These are phyloP conservation scores for Spisula subtruncata DNA, from an alignment of 2,888 invertebrate species.

Conservation along the genomic window DNA sequence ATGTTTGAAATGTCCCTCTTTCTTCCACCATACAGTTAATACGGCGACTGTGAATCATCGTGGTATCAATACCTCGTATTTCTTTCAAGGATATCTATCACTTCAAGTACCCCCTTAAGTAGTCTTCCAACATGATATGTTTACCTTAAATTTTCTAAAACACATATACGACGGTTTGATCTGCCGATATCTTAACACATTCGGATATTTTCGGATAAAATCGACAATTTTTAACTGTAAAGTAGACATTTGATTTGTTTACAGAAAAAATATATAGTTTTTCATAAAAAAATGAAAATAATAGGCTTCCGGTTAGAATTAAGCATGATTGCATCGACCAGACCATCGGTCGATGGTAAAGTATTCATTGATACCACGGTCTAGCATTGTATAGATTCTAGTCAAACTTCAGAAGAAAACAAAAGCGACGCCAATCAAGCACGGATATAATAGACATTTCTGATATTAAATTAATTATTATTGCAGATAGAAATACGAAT, in stretches of 20 bases:
- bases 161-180: slow-evolving; percentile 25
- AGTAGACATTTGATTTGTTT: slow-evolving; percentile 1
- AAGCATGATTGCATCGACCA: slow-evolving; percentile 59
- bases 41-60: slow-evolving; percentile 17
- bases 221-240: background rate
- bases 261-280: slow-evolving; percentile 59
- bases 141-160: slow-evolving; percentile 54
- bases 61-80: slow-evolving; percentile 19
- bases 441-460: background rate
- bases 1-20: background rate
- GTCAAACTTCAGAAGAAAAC: slow-evolving; percentile 61
- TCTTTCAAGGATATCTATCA: slow-evolving; percentile 45
- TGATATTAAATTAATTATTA: slow-evolving; percentile 26
- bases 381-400: slow-evolving; percentile 43
- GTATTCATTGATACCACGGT: slow-evolving; percentile 36
- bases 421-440: slow-evolving; percentile 52
- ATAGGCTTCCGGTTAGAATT: slow-evolving; percentile 55
- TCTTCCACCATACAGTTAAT: background rate
- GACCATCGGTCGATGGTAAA: slow-evolving; percentile 29
- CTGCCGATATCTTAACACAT: background rate
- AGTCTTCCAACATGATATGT: slow-evolving; percentile 56
- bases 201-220: background rate
- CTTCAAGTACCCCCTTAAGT: slow-evolving; percentile 46
- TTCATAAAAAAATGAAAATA: slow-evolving; percentile 50
- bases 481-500: background rate